Base-by-base conservation (phyloP, 1,140 invertebrate genomes). In the Brachionus koreanus region DNA sequence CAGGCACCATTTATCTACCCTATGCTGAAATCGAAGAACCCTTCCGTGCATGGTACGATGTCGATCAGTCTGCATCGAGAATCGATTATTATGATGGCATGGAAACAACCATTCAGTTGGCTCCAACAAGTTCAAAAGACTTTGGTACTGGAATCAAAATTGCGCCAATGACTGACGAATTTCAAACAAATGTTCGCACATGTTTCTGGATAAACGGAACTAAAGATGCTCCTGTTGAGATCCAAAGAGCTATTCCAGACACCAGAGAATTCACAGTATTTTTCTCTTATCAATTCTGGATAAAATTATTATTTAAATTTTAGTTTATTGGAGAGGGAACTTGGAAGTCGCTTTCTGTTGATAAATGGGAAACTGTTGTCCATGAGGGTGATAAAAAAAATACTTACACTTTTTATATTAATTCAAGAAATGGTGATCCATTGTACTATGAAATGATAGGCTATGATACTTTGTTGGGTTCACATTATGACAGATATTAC, bases 401-500 rank as follows among this genome's bases (percentile, higher is more conserved):
- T 87, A 94, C 93, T 82, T 97, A 97, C 86, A 93, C 92, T 0
- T 90, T 95, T 35, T 88, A 85, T 85, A 83, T 86, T 13, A 82
- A 84, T 25, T 39, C 84, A 29, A 83, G 83, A 43, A 83, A 76
- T 13, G 42, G 84, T 0, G 89, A 91, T 83, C 93, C 93, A 12
- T 89, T 93, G 25, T 92, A 92, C 72, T 97, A 96, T 88, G 93
- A 96, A 88, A 97, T 97, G 95, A 92, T 91, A 85, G 95, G 95
- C 13, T 98, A 92, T 87, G 96, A 98, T 86, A 92, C 92, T 0
- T 89, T 98, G 0, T 89, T 98, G 0, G 95, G 95, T 0, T 97
- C 95, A 6, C 96, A 98, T 88, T 98, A 94, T 86, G 96, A 98
- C 89, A 95, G 96, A 88, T 98, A 98, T 86, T 94, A 94, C 87